These are phyloP conservation scores for Aporrectodea caliginosa DNA, from an alignment of 1,140 invertebrate species.

Conservation along the genomic window DNA sequence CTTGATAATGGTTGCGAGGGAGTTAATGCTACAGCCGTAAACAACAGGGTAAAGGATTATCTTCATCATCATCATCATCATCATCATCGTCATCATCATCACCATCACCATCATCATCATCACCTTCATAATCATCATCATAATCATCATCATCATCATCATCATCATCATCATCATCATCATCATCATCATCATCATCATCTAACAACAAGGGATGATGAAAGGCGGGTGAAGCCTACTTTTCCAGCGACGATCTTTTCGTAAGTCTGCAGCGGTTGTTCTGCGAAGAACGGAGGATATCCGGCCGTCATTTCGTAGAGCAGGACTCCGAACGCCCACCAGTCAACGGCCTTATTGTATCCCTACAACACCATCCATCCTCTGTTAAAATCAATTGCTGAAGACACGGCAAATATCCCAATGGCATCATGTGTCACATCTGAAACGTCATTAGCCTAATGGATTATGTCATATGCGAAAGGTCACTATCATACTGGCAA, in stretches of 20 bases:
- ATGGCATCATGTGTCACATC: no score
- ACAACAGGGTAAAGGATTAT: no score
- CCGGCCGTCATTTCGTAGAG: slow-evolving; percentile 64
- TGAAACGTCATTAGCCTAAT: no score
- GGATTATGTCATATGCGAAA: no score
- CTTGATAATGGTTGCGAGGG: no score
- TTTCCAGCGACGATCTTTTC: slow-evolving; percentile 69
- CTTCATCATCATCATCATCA: no score
- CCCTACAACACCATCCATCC: slow-evolving; percentile 59
- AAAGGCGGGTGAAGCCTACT: slow-evolving; percentile 23
- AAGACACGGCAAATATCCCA: no score
- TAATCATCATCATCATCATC: not conserved
- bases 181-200: not conserved
- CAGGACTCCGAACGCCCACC: slow-evolving; percentile 90
- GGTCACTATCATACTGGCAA: no score
- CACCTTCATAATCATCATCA: not conserved
- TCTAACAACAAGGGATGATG: not conserved
- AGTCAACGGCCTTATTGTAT: slow-evolving; percentile 92
- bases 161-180: not conserved
- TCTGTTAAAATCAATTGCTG: no score
- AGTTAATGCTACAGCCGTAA: no score
- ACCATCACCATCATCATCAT: not conserved
- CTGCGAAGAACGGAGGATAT: slow-evolving; percentile 60
- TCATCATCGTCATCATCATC: no score
- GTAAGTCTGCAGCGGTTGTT: slow-evolving; percentile 70